Evolutionary conservation across 2,888 invertebrate species (phyloP).

Genomic region (Seira sanloemensis): DNA sequence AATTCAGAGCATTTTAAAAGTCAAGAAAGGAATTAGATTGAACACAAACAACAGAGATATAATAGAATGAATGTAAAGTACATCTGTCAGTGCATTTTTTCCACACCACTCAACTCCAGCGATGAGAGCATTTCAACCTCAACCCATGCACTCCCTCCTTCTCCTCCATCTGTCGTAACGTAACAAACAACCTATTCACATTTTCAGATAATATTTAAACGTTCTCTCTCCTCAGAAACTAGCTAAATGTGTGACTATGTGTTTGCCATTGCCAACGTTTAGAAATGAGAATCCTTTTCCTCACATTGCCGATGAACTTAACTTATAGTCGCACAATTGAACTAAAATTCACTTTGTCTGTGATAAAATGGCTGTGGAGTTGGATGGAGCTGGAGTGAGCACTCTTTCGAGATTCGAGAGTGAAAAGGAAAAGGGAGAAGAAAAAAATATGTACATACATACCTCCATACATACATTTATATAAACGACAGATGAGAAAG

Average conservation of each 20-base stretch:
- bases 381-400: background rate
- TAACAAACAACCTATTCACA: background rate
- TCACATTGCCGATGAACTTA: background rate
- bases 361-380: background rate
- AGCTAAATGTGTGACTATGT: background rate
- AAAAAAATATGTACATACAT: too few relatives aligned
- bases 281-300: background rate
- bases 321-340: too few relatives aligned
- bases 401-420: too few relatives aligned
- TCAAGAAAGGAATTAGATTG: background rate
- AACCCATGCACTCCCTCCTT: background rate
- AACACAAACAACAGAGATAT: background rate
- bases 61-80: background rate
- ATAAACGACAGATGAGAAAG: background rate
- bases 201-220: background rate
- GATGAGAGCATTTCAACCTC: background rate
- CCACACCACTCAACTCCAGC: background rate
- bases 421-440: too few relatives aligned
- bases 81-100: background rate
- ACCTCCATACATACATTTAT: too few relatives aligned
- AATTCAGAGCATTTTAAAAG: conserved; percentile 37
- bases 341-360: background rate
- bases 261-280: background rate
- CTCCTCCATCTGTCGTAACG: background rate
- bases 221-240: too few relatives aligned